phyloP scores from a whole-genome alignment of 2,113 vertebrate species.

The Gambusia affinis region DNA sequence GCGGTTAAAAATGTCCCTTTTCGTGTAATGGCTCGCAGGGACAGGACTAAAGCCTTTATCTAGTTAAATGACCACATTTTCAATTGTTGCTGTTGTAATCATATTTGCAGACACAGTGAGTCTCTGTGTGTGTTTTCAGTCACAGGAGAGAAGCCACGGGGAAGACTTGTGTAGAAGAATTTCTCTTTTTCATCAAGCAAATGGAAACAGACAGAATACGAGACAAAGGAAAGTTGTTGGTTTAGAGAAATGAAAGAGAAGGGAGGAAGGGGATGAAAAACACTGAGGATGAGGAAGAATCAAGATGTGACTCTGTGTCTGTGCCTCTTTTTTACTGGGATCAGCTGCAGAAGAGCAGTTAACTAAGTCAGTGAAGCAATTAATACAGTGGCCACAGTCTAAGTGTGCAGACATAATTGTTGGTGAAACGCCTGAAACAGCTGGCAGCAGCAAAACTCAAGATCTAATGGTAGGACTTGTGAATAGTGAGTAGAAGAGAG shows the following conservation, averaged over 20 bases:
- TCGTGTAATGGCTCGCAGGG: constrained; percentile 40
- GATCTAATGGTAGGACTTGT: background rate
- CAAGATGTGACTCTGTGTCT: constrained; percentile 2
- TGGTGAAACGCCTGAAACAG: constrained; percentile 21
- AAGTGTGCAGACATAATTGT: constrained; percentile 43
- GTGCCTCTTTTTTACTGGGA: constrained; percentile 12
- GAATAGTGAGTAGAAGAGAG: background rate
- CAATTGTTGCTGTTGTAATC: constrained; percentile 56
- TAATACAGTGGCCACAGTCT: constrained; percentile 65
- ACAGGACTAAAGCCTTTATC: constrained; percentile 55
- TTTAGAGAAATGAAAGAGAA: constrained; percentile 26
- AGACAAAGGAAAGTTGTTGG: constrained; percentile 47
- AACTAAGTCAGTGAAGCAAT: constrained; percentile 74
- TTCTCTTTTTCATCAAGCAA: constrained; percentile 71
- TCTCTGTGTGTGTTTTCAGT: constrained; percentile 37
- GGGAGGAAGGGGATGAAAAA: constrained; percentile 5
- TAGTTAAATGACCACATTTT: constrained; percentile 46
- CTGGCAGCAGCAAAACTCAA: constrained; percentile 26
- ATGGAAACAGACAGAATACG: constrained; percentile 53
- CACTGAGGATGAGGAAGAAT: constrained; percentile 16
- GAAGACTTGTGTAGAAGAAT: constrained; percentile 58
- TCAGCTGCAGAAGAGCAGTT: constrained; percentile 51
- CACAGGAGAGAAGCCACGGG: constrained; percentile 40
- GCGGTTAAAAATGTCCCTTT: constrained; percentile 47
- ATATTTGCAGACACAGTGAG: constrained; percentile 49